These are phyloP conservation scores for Drosophila punjabiensis DNA, from an alignment of 1,140 invertebrate genomes.

Conservation along the genomic window DNA sequence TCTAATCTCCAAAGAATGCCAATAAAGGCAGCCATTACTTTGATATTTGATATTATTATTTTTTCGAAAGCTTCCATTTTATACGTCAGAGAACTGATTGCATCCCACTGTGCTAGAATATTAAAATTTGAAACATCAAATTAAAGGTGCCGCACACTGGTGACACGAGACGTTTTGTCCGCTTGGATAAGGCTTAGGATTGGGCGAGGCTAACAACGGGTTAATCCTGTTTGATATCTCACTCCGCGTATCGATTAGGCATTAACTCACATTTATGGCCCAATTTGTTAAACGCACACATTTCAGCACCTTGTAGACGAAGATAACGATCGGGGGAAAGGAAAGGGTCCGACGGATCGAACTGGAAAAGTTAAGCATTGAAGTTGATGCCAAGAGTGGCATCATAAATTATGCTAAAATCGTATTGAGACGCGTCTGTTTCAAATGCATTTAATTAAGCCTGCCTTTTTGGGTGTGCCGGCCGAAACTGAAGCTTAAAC, in stretches of 20 bases:
- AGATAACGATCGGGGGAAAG: conserved; percentile 6
- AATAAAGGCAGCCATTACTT: conserved; percentile 1
- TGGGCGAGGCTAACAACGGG: conserved; percentile 32
- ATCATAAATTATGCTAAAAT: conserved; percentile 79
- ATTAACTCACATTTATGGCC: conserved; percentile 72
- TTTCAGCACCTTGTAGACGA: conserved; percentile 57
- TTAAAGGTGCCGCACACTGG: conserved; percentile 46
- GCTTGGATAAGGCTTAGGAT: conserved; percentile 16
- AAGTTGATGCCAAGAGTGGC: conserved; percentile 40
- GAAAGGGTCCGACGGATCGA: conserved; percentile 9
- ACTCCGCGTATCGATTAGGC: conserved; percentile 49
- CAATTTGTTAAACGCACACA: conserved; percentile 77
- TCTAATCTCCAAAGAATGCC: conserved; percentile 8
- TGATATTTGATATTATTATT: conserved; percentile 28
- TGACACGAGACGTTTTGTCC: conserved; percentile 51
- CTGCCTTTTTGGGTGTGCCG: conserved; percentile 70
- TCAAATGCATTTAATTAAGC: conserved; percentile 73
- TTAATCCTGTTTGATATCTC: conserved; percentile 69
- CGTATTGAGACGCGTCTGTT: conserved; percentile 35
- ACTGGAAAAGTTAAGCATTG: conserved; percentile 58
- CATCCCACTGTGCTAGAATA: conserved; percentile 40
- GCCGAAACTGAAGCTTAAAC: conserved; percentile 13
- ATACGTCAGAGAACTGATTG: conserved; percentile 1
- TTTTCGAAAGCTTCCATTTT: not conserved
- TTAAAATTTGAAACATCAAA: conserved; percentile 27